Base-by-base conservation (phyloP, 2,797 vertebrate genomes). In the Otus scops region DNA sequence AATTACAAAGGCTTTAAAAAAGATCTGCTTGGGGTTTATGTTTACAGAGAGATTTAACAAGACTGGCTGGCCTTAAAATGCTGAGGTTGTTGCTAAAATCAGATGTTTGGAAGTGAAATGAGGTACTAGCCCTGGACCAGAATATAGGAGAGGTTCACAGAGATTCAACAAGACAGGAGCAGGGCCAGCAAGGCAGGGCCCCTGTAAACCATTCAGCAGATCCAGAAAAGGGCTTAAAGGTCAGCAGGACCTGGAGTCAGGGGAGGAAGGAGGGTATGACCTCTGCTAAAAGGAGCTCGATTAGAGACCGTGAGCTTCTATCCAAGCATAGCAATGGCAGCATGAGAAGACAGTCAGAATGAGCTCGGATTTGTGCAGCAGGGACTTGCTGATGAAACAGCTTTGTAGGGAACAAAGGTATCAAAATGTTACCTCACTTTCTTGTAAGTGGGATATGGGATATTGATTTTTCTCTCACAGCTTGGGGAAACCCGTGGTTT, bases 1-100 rank as follows among this genome's bases (percentile, higher is more conserved):
- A 92, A 87, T 93, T 95, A 89, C 48, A 88, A 85, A 88, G 85
- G 75, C 81, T 94, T 96, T 85, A 64, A 61, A 77, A 93, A 79
- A 85, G 88, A 93, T 71, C 70, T 94, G 74, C 71, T 92, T 80
- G 80, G 32, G 56, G 13, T 95, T 94, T 93, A 22, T 91, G 88
- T 95, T 96, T 93, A 64, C 92, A 92, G 78, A 87, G 83, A 91
- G 83, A 79, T 85, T 94, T 95, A 85, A 60, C 83, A 85, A 47
- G 77, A 47, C 68, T 56, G 83, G 14, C 39, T 79, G 67, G 74
- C 80, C 88, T 92, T 74, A 88, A 86, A 93, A 70, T 54, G 34
- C 48, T 71, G 93, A 87, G 41, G 68, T 83, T 11, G 4, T 60
- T 86, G 56, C 70, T 95, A 50, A 91, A 95, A 87, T 94, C 93